Base-by-base conservation (phyloP, 2,113 vertebrate genomes). In the Paracanthobrama guichenoti region DNA sequence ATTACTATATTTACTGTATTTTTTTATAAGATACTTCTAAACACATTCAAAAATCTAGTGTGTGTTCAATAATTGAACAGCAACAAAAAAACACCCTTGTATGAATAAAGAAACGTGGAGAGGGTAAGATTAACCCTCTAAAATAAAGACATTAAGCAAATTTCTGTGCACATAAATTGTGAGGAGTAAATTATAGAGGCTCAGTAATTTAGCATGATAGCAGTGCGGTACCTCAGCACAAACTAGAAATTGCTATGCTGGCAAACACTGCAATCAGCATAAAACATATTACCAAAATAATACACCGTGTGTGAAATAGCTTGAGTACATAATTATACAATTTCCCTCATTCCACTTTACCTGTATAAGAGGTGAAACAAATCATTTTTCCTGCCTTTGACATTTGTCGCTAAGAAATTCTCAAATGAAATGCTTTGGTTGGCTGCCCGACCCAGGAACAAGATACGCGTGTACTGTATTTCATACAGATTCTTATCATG, bases 391-490 rank as follows among this genome's bases (percentile, higher is more conserved):
- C 79, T 75, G 72, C 81, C 79, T 64, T 90, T 89, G 79, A 69
- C 59, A 46, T 89, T 90, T 89, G 59, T 11, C 85, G 35, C 67
- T 85, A 24, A 6, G 28, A 48, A 57, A 71, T 22, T 53, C 82
- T 88, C 88, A 88, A 87, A 89, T 86, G 86, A 91, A 90, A 91
- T 85, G 88, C 87, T 86, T 90, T 91, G 89, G 89, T 86, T 74
- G 14, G 83, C 48, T 90, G 86, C 86, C 85, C 42, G 86, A 88
- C 83, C 78, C 73, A 39, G 78, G 60, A 28, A 86, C 80, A 79
- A 90, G 89, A 78, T 89, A 88, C 87, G 83, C 66, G 80, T 64
- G 72, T 77, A 82, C 88, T 82, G 88, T 91, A 91, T 91, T 92
- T 93, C 90, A 92, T 83, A 87, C 22, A 20, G 55, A 73, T 89